These are phyloP conservation scores for Illadopsis cleaveri DNA, from an alignment of 2,113 vertebrate species.

Conservation along the genomic window DNA sequence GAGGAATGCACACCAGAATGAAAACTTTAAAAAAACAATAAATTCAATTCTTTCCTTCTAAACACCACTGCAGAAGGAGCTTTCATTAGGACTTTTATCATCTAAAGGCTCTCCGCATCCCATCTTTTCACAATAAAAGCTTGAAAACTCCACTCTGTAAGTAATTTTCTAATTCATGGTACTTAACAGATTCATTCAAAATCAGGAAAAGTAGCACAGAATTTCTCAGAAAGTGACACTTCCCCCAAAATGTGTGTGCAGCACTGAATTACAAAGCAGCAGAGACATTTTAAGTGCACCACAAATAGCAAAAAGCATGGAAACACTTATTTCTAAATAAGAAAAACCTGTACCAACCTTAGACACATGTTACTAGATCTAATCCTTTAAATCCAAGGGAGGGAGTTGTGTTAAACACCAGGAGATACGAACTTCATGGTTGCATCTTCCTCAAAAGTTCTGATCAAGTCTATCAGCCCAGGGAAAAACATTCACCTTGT, in stretches of 20 bases:
- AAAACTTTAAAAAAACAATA: background rate
- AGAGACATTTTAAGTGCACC: conserved; percentile 75
- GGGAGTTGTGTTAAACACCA: conserved; percentile 45
- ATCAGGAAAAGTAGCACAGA: conserved; percentile 38
- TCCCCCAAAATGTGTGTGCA: conserved; percentile 59
- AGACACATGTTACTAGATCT: conserved; percentile 65
- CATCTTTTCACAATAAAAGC: background rate
- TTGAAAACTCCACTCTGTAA: background rate
- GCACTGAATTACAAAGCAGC: conserved; percentile 70
- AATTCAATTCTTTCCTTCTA: background rate
- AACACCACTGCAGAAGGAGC: background rate
- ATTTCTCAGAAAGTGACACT: conserved; percentile 65
- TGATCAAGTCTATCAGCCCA: background rate
- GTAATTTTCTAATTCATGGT: conserved; percentile 34
- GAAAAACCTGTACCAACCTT: conserved; percentile 74
- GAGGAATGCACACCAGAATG: background rate
- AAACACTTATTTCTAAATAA: conserved; percentile 78
- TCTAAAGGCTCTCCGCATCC: background rate
- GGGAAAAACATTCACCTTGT: background rate
- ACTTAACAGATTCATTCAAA: conserved; percentile 51
- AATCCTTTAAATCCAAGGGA: conserved; percentile 59
- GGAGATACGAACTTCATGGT: conserved; percentile 29
- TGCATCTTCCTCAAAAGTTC: background rate
- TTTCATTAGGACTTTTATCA: background rate
- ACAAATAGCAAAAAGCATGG: conserved; percentile 77